These are phyloP conservation scores for Tamias sibiricus DNA, from an alignment of 2,113 vertebrate genomes.

Conservation along the genomic window DNA sequence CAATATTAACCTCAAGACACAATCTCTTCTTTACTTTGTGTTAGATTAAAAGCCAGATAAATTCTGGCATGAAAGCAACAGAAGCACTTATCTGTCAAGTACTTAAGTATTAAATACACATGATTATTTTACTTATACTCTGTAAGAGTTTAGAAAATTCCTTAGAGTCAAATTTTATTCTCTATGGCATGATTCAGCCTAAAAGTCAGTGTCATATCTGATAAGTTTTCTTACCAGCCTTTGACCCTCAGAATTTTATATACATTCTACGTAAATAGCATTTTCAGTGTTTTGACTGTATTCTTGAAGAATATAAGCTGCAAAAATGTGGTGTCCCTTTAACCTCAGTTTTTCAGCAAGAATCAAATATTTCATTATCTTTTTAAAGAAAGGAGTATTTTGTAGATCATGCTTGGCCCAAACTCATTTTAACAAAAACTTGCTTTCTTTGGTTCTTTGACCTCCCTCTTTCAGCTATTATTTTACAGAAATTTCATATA, in stretches of 20 bases:
- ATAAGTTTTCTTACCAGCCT: neutral
- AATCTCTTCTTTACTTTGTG: neutral
- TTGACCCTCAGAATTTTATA: neutral
- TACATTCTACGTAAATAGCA: neutral
- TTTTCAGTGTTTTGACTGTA: neutral
- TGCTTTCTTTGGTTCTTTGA: neutral
- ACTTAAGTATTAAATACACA: neutral
- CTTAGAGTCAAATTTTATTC: neutral
- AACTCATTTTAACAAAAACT: neutral
- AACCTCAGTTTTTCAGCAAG: neutral
- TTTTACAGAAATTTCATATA: neutral
- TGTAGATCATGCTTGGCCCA: neutral
- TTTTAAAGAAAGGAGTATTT: neutral
- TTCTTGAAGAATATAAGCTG: neutral
- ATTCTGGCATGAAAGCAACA: neutral
- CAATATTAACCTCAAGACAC: neutral
- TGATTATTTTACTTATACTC: neutral
- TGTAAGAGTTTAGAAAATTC: neutral
- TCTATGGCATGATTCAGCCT: neutral
- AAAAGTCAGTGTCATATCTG: neutral
- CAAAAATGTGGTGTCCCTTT: neutral
- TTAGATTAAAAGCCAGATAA: neutral
- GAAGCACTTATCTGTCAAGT: neutral
- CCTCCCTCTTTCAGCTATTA: neutral
- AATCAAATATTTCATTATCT: neutral